Evolutionary conservation across 2,888 invertebrate species (phyloP).

Genomic region (Sussaba pulchella): DNA sequence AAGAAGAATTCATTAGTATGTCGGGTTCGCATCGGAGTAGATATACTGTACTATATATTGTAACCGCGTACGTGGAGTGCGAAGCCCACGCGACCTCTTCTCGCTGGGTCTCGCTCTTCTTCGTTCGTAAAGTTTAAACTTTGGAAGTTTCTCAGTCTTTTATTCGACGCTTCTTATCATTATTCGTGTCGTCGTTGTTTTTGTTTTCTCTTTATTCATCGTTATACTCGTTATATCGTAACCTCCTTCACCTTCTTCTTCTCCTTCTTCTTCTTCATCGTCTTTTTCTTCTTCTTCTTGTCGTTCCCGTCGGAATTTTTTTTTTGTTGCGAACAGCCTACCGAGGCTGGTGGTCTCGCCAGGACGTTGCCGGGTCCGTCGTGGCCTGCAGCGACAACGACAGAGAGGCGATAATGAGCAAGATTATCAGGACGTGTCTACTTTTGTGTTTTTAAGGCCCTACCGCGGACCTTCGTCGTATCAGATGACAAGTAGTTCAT

Average conservation of each 20-base stretch:
- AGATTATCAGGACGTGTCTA: constrained; percentile 41
- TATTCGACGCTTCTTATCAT: constrained; percentile 4
- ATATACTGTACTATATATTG: constrained; percentile 27
- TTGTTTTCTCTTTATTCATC: constrained; percentile 33
- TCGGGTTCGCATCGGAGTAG: constrained; percentile 59
- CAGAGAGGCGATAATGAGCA: constrained; percentile 38
- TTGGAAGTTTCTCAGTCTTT: neutral
- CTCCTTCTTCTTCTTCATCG: constrained; percentile 38
- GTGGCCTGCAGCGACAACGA: constrained; percentile 29
- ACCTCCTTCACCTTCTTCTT: constrained; percentile 33
- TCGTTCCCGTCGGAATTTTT: neutral
- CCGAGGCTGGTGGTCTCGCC: constrained; percentile 39
- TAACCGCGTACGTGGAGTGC: constrained; percentile 67
- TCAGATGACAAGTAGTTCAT: neutral
- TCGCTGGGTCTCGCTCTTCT: constrained; percentile 62
- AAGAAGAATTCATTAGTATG: constrained; percentile 74
- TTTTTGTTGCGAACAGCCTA: constrained; percentile 22
- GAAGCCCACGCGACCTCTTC: constrained; percentile 74
- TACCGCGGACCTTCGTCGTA: neutral
- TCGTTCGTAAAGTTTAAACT: constrained; percentile 6
- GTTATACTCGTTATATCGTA: constrained; percentile 32
- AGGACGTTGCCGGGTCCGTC: constrained; percentile 1
- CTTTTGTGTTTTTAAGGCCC: constrained; percentile 27
- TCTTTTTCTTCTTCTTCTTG: neutral
- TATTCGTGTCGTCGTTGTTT: constrained; percentile 33